phyloP scores from a whole-genome alignment of 2,113 vertebrate genomes.

The Silurus asotus region DNA sequence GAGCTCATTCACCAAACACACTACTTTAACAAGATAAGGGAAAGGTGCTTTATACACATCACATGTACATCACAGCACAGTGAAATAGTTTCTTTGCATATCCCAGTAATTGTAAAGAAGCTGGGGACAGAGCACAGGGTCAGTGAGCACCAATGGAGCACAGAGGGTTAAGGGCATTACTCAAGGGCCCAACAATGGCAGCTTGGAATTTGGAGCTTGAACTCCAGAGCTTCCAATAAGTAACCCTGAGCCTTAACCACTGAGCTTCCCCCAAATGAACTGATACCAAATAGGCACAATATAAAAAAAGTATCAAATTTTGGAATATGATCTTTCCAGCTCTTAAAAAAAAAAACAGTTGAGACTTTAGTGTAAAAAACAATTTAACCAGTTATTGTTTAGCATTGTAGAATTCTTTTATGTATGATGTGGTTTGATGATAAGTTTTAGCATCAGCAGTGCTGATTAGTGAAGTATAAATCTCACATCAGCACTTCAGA shows the following conservation, averaged over 20 bases:
- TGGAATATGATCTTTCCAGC: not conserved
- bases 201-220: no score
- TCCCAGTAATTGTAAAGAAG: no score
- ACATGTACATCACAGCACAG: no score
- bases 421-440: not conserved
- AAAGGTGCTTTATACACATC: no score
- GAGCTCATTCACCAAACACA: not conserved
- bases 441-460: conserved; percentile 55
- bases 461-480: conserved; percentile 60
- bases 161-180: no score
- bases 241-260: no score
- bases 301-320: not conserved
- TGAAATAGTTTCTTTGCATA: no score
- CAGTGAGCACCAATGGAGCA: no score
- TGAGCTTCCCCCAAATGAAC: not conserved
- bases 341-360: not conserved
- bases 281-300: not conserved
- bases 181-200: no score
- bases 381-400: not conserved
- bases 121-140: no score
- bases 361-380: not conserved
- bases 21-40: not conserved
- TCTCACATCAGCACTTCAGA: conserved; percentile 63
- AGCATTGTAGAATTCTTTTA: not conserved
- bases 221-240: no score